phyloP scores from a whole-genome alignment of 2,797 vertebrate species.

The Sparus aurata region DNA sequence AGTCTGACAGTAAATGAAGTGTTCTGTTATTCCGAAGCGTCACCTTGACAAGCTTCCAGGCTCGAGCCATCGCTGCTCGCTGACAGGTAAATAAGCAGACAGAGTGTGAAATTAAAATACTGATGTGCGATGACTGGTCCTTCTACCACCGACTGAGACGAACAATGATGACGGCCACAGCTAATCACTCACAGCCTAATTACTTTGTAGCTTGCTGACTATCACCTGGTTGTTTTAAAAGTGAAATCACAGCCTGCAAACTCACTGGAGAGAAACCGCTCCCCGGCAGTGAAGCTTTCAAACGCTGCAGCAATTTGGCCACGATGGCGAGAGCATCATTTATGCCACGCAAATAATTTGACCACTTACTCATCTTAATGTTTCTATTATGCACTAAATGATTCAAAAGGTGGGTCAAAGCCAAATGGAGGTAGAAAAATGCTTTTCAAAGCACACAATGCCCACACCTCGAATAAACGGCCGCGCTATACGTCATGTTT shows the following conservation, averaged over 20 bases:
- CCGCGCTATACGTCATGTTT: slow-evolving; percentile 65
- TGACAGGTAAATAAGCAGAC: slow-evolving; percentile 69
- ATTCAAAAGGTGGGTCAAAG: slow-evolving; percentile 55
- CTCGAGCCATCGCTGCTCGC: slow-evolving; percentile 15
- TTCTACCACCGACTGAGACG: slow-evolving; percentile 57
- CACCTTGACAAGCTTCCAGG: slow-evolving; percentile 32
- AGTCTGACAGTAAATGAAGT: slow-evolving; percentile 46
- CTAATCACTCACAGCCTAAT: slow-evolving; percentile 71
- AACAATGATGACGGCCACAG: slow-evolving; percentile 53
- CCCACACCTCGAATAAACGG: slow-evolving; percentile 38
- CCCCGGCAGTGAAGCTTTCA: slow-evolving; percentile 38
- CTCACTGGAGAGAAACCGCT: slow-evolving; percentile 30
- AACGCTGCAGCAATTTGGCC: slow-evolving; percentile 57
- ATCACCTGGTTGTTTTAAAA: slow-evolving; percentile 60
- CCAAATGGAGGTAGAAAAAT: slow-evolving; percentile 65
- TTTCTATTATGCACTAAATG: slow-evolving; percentile 68
- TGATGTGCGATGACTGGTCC: slow-evolving; percentile 54
- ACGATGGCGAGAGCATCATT: slow-evolving; percentile 48
- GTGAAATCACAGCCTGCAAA: slow-evolving; percentile 40
- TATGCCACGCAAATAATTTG: slow-evolving; percentile 64
- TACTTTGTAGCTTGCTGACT: slow-evolving; percentile 62
- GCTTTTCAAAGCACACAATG: slow-evolving; percentile 55
- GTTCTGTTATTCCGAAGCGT: slow-evolving; percentile 38
- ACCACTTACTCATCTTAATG: slow-evolving; percentile 75
- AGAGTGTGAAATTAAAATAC: slow-evolving; percentile 67